phyloP scores from a whole-genome alignment of 2,797 vertebrate species.

The Muscicapa striata region DNA sequence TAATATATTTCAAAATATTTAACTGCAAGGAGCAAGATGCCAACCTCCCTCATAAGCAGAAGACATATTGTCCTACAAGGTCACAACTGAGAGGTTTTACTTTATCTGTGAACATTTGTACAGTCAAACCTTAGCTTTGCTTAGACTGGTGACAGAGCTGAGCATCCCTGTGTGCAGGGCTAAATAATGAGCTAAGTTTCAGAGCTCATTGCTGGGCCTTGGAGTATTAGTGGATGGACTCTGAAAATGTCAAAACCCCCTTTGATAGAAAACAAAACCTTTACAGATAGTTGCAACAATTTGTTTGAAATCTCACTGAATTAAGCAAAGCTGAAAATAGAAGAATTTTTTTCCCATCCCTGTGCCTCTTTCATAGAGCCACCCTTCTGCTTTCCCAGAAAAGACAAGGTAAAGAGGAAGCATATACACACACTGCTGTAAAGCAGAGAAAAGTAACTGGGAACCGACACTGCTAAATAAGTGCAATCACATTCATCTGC shows the following conservation, averaged over 20 bases:
- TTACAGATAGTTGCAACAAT: neutral
- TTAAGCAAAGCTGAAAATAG: neutral
- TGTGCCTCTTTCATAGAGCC: neutral
- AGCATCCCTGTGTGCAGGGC: neutral
- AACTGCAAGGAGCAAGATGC: neutral
- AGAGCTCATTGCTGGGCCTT: neutral
- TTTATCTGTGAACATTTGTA: neutral
- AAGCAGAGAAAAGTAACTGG: slow-evolving; percentile 42
- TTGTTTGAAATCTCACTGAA: neutral
- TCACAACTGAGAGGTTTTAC: neutral
- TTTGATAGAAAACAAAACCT: neutral
- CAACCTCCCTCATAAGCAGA: neutral
- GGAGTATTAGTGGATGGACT: neutral
- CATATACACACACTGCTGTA: neutral
- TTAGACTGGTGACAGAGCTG: neutral
- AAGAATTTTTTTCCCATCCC: neutral
- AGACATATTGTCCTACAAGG: neutral
- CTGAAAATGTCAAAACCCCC: neutral
- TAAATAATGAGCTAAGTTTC: neutral
- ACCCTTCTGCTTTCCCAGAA: slow-evolving; percentile 19
- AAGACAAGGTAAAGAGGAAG: neutral
- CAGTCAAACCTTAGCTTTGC: neutral
- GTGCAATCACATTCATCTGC: neutral
- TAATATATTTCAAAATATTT: neutral
- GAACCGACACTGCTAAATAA: slow-evolving; percentile 34